These are phyloP conservation scores for Stramonita haemastoma DNA, from an alignment of 2,888 invertebrate species.

Conservation along the genomic window DNA sequence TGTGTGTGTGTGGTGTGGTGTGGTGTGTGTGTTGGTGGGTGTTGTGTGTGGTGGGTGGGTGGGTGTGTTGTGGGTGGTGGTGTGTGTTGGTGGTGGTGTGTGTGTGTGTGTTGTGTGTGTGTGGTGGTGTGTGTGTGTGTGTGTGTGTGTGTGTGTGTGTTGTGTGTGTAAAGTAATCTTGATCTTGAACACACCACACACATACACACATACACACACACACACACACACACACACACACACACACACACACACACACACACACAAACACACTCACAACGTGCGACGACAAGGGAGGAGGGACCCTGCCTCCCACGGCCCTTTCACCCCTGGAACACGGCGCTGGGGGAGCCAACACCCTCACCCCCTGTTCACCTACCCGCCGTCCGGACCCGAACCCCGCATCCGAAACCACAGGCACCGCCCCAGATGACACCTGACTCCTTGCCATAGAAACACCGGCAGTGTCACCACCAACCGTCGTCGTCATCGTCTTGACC, in stretches of 20 bases:
- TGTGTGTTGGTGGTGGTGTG: too few relatives aligned
- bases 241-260: slow-evolving; percentile 32
- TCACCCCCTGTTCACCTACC: not conserved
- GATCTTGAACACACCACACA: too few relatives aligned
- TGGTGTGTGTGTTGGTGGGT: too few relatives aligned
- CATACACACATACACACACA: slow-evolving; percentile 33
- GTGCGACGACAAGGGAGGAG: not conserved
- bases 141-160: too few relatives aligned
- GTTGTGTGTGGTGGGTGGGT: too few relatives aligned
- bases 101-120: too few relatives aligned
- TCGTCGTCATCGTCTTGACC: not conserved
- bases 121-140: too few relatives aligned
- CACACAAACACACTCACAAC: not conserved
- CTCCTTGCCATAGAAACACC: not conserved
- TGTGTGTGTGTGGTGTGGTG: too few relatives aligned
- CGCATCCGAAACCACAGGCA: not conserved
- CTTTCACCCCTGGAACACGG: too few relatives aligned
- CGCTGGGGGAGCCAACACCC: not conserved
- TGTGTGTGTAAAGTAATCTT: too few relatives aligned
- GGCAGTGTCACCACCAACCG: not conserved
- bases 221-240: slow-evolving; percentile 51
- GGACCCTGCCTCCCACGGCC: not conserved
- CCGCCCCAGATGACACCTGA: not conserved
- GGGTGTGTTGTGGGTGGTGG: too few relatives aligned
- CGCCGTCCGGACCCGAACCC: not conserved